These are phyloP conservation scores for Gambelia wislizenii DNA, from an alignment of 2,797 vertebrate genomes.

Conservation along the genomic window DNA sequence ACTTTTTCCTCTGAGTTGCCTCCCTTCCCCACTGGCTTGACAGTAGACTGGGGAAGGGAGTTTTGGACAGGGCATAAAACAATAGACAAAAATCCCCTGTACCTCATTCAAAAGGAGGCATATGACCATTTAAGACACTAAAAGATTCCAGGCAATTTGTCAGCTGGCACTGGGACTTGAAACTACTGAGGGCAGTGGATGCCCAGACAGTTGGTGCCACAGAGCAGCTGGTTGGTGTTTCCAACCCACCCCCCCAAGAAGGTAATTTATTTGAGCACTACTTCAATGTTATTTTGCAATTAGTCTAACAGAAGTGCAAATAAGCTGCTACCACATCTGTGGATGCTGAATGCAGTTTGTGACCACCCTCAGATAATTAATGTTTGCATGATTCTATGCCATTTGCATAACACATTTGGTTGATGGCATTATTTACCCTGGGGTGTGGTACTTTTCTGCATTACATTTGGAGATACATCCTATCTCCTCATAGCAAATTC, in stretches of 20 bases:
- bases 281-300: slow-evolving; percentile 6
- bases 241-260: background rate
- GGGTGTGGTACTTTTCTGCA: background rate
- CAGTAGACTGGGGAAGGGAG: too few species aligned
- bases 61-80: too few species aligned
- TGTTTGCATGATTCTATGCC: background rate
- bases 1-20: too few species aligned
- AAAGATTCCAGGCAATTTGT: too few species aligned
- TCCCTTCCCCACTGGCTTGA: too few species aligned
- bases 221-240: background rate
- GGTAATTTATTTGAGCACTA: background rate
- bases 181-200: background rate
- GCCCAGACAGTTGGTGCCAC: background rate
- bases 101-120: too few species aligned
- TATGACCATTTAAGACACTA: too few species aligned
- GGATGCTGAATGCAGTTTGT: background rate
- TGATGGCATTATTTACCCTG: background rate
- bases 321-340: background rate
- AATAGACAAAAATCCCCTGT: too few species aligned
- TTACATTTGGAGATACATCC: background rate
- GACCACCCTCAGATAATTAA: background rate
- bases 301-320: background rate
- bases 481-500: background rate
- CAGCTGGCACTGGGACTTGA: too few species aligned
- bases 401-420: background rate